Percentiles rank a stretch among this genome's conserved stretches.
phyloP scores from a whole-genome alignment of 2,113 vertebrate genomes.

The Onychostoma macrolepis region DNA sequence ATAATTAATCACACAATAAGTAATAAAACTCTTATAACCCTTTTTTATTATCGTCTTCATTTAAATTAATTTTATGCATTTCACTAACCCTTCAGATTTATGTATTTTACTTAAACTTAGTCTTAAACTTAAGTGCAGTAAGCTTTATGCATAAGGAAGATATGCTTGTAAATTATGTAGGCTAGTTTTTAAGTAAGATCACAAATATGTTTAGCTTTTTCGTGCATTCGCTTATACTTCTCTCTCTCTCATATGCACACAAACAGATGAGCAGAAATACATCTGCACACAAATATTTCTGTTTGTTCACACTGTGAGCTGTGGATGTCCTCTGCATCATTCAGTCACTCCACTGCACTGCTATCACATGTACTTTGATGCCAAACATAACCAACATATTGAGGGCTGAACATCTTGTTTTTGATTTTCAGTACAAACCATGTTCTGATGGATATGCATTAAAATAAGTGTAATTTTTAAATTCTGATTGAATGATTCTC shows the following conservation, averaged over 20 bases:
- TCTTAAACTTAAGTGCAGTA: background rate
- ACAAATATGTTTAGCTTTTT: background rate
- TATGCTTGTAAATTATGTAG: background rate
- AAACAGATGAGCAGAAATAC: constrained; percentile 1
- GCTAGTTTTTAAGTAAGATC: background rate
- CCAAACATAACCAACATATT: background rate
- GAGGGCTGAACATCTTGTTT: background rate
- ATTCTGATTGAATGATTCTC: background rate
- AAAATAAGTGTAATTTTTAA: background rate
- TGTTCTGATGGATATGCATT: background rate
- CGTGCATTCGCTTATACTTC: background rate
- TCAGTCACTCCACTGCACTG: background rate
- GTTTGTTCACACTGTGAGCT: constrained; percentile 3
- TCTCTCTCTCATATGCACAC: background rate
- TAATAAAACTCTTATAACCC: background rate
- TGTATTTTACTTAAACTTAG: background rate
- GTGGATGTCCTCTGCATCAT: background rate
- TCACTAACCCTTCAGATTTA: background rate
- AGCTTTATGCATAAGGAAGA: background rate
- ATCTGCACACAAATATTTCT: constrained; percentile 1
- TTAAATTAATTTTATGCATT: background rate
- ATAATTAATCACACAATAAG: background rate
- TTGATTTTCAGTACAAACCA: background rate
- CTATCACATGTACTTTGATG: background rate
- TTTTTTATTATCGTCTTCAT: background rate